phyloP scores from a whole-genome alignment of 2,888 invertebrate species.

The Polia nebulosa region DNA sequence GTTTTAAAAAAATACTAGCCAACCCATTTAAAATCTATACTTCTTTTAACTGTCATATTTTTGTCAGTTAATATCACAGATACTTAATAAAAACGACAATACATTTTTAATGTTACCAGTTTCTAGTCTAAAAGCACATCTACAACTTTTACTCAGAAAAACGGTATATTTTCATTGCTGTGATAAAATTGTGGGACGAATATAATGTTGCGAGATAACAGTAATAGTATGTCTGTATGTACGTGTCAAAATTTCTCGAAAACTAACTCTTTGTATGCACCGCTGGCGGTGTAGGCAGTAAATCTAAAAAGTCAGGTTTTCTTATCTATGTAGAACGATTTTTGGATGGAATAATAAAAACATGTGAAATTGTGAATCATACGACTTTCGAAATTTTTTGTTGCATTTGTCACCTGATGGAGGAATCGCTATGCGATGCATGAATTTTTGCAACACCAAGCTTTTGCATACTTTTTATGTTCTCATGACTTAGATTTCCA shows the following conservation, averaged over 20 bases:
- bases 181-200: slow-evolving; percentile 51
- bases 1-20: background rate
- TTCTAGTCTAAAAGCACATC: slow-evolving; percentile 39
- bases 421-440: background rate
- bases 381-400: slow-evolving; percentile 1
- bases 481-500: slow-evolving; percentile 2
- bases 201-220: slow-evolving; percentile 51
- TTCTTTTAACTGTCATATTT: background rate
- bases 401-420: background rate
- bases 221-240: slow-evolving; percentile 52
- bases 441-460: background rate
- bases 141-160: slow-evolving; percentile 22
- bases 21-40: background rate
- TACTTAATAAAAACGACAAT: slow-evolving; percentile 22
- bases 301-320: slow-evolving; percentile 34
- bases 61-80: slow-evolving; percentile 21
- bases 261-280: slow-evolving; percentile 65
- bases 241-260: slow-evolving; percentile 66
- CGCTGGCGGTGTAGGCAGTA: slow-evolving; percentile 45
- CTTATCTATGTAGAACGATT: slow-evolving; percentile 60
- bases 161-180: slow-evolving; percentile 32
- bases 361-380: slow-evolving; percentile 37
- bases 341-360: slow-evolving; percentile 57
- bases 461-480: background rate
- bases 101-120: slow-evolving; percentile 33